These are phyloP conservation scores for Caenorhabditis sp. DNA, from an alignment of 2,888 invertebrate species.

Conservation along the genomic window DNA sequence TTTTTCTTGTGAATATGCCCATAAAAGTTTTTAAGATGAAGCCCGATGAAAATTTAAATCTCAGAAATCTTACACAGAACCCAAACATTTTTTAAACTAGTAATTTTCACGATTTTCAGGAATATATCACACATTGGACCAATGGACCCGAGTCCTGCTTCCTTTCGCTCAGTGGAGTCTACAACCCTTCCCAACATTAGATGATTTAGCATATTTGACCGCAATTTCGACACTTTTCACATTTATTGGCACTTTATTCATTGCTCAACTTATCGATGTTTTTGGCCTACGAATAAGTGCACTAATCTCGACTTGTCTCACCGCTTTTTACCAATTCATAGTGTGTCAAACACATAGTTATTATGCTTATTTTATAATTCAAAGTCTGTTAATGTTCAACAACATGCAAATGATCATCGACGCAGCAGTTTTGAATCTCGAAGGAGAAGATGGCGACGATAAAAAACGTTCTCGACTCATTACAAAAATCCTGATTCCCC, in stretches of 20 bases:
- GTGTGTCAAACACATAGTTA: conserved; percentile 36
- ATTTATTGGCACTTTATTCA: conserved; percentile 58
- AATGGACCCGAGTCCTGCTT: conserved; percentile 59
- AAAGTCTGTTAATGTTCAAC: conserved; percentile 51
- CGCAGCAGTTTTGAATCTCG: conserved; percentile 49
- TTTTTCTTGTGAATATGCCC: too few species aligned
- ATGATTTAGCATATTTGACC: conserved; percentile 50
- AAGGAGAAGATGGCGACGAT: conserved; percentile 58
- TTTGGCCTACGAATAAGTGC: conserved; percentile 53
- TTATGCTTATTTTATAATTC: conserved; percentile 43
- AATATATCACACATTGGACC: conserved; percentile 59
- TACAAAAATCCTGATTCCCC: conserved; percentile 59
- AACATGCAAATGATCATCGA: conserved; percentile 62
- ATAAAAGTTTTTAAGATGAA: too few species aligned
- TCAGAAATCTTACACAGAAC: too few species aligned
- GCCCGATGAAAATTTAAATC: too few species aligned
- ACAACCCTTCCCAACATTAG: conserved; percentile 46
- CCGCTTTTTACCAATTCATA: conserved; percentile 29
- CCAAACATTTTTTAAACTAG: too few species aligned
- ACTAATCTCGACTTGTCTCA: conserved; percentile 15
- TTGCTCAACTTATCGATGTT: conserved; percentile 60
- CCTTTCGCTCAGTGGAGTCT: conserved; percentile 64
- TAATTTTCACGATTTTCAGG: too few species aligned
- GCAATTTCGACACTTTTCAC: conserved; percentile 51
- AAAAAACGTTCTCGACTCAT: conserved; percentile 57